Conservation (phyloP, 2,113 vertebrate species). For the Circaetus cinerascens region DNA sequence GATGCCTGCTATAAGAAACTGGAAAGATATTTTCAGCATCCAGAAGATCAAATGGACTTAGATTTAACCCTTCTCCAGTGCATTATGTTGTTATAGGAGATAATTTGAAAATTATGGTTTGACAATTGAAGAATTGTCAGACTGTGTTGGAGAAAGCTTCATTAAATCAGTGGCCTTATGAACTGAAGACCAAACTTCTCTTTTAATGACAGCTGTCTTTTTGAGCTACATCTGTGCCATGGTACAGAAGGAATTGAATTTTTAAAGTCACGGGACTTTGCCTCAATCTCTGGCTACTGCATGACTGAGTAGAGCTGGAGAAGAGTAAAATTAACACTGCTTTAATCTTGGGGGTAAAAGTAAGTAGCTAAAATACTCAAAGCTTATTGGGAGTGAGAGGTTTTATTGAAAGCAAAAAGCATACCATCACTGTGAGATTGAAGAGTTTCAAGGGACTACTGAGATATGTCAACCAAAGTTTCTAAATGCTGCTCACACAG, state of each 20-base stretch:
- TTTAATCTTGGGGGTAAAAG: background rate
- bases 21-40: background rate
- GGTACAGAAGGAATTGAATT: background rate
- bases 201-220: background rate
- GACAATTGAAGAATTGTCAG: background rate
- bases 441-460: background rate
- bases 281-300: background rate
- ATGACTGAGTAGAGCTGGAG: background rate
- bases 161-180: background rate
- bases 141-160: background rate
- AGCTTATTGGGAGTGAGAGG: background rate
- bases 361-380: background rate
- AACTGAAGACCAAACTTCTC: background rate
- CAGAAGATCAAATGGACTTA: background rate
- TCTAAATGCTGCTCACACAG: background rate
- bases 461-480: background rate
- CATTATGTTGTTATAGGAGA: background rate
- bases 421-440: background rate
- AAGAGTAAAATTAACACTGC: background rate
- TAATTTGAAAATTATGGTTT: background rate
- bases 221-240: background rate
- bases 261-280: background rate
- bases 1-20: background rate
- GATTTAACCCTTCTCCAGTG: background rate
- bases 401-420: background rate